Conservation (phyloP, 2,113 vertebrate species). For the Menidia beryllina region DNA sequence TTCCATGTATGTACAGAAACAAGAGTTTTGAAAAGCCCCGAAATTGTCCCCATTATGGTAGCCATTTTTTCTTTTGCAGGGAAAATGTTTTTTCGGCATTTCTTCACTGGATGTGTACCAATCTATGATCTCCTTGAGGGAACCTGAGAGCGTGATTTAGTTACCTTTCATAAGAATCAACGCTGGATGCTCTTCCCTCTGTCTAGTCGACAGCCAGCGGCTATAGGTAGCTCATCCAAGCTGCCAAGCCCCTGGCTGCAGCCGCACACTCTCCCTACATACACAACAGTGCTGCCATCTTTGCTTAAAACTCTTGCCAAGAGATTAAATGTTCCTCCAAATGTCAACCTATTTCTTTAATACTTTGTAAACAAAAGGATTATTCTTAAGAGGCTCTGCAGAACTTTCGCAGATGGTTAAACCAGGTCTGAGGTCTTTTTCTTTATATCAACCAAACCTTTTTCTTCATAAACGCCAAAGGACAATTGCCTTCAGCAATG, state of each 20-base stretch:
- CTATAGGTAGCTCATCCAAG: background rate
- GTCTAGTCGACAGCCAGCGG: background rate
- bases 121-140: background rate
- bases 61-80: background rate
- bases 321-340: background rate
- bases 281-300: background rate
- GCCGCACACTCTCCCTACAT: background rate
- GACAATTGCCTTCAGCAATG: background rate
- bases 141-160: background rate
- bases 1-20: background rate
- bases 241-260: background rate
- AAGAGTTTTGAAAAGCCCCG: no score
- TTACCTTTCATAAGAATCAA: background rate
- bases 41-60: background rate
- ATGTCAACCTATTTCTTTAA: background rate
- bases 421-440: background rate
- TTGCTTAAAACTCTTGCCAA: background rate
- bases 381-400: conserved; percentile 8
- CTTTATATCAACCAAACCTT: background rate
- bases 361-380: background rate
- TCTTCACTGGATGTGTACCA: background rate
- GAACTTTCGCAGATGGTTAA: background rate
- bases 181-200: background rate
- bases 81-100: background rate
- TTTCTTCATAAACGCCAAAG: background rate